Conservation (phyloP, 2,797 vertebrate genomes). For the Cercopithecus neglectus region DNA sequence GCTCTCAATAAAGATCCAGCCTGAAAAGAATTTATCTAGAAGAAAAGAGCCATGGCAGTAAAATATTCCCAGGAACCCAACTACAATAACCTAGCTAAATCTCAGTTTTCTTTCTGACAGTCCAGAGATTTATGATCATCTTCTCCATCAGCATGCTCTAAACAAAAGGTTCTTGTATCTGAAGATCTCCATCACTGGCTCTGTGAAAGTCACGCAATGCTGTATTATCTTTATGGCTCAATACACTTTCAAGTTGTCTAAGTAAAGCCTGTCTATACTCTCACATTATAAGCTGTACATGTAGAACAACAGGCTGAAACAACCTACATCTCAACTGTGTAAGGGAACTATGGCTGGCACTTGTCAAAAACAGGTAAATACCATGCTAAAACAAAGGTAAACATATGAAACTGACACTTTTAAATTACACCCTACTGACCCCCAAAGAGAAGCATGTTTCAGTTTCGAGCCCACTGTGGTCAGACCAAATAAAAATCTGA, state of each 20-base stretch:
- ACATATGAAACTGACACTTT: slow-evolving; percentile 73
- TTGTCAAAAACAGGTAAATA: slow-evolving; percentile 65
- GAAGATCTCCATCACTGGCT: not conserved
- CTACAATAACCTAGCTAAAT: slow-evolving; percentile 10
- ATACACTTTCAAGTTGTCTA: not conserved
- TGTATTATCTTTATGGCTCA: not conserved
- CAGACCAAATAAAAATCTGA: slow-evolving; percentile 48
- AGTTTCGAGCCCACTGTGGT: slow-evolving; percentile 64
- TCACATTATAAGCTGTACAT: not conserved
- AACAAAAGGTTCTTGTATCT: not conserved
- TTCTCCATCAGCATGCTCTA: not conserved
- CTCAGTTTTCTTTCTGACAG: slow-evolving; percentile 43
- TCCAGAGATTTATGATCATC: not conserved
- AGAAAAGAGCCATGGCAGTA: slow-evolving; percentile 30
- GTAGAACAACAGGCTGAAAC: slow-evolving; percentile 19
- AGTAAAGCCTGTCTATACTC: not conserved
- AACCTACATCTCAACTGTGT: not conserved
- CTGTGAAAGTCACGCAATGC: not conserved
- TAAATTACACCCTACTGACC: slow-evolving; percentile 48
- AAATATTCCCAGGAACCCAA: slow-evolving; percentile 52
- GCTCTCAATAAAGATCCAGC: slow-evolving; percentile 38
- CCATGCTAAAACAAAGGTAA: slow-evolving; percentile 76
- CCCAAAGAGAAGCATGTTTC: slow-evolving; percentile 64
- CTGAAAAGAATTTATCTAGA: slow-evolving; percentile 39
- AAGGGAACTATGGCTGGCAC: slow-evolving; percentile 47